phyloP scores from a whole-genome alignment of 1,140 invertebrate species.

The Heliconius melpomene region DNA sequence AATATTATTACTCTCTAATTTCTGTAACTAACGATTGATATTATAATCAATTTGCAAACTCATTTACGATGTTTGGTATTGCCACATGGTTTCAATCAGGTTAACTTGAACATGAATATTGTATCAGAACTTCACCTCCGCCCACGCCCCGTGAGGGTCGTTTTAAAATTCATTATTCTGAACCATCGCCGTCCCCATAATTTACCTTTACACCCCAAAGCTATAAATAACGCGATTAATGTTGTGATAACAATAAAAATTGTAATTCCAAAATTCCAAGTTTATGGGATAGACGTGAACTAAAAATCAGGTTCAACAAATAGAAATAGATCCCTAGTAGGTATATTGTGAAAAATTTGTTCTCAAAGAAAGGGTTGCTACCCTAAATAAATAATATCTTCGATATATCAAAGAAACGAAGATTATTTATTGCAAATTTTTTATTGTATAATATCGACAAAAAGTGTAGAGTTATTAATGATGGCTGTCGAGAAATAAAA shows the following conservation, averaged over 20 bases:
- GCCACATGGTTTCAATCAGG: conserved; percentile 21
- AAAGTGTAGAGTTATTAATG: neutral
- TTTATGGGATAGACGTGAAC: neutral
- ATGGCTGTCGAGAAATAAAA: neutral
- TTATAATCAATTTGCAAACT: neutral
- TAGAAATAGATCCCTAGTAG: neutral
- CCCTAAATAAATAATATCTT: no score
- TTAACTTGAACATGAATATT: conserved; percentile 32
- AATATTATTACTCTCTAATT: neutral
- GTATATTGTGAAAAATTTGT: neutral
- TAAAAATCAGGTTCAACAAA: neutral
- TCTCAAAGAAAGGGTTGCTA: no score
- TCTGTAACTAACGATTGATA: neutral
- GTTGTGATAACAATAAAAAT: conserved; percentile 19
- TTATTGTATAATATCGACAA: neutral
- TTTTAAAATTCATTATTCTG: conserved; percentile 29
- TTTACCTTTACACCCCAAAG: conserved; percentile 16
- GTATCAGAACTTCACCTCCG: conserved; percentile 13
- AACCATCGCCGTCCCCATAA: conserved; percentile 29
- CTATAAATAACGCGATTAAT: conserved; percentile 22
- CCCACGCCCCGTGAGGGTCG: neutral
- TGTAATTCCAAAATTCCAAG: neutral
- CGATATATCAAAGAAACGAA: no score
- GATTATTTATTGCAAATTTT: neutral
- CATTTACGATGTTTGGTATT: neutral